phyloP scores from a whole-genome alignment of 2,888 invertebrate genomes.

The Cheiracanthium punctorium region DNA sequence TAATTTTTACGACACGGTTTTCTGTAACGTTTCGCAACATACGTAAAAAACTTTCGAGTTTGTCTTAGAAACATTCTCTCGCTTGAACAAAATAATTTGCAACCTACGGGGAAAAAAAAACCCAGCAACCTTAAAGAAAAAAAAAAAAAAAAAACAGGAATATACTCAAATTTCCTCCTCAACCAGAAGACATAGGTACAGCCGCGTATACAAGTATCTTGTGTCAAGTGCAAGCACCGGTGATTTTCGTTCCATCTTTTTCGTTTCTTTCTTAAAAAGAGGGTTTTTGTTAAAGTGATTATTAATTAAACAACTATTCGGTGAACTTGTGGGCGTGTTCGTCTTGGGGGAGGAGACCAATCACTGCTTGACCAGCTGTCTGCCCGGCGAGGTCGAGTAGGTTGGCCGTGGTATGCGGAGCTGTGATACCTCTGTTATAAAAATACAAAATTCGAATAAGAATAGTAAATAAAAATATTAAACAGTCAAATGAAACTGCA shows the following conservation, averaged over 20 bases:
- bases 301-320: constrained; percentile 13
- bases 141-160: background rate
- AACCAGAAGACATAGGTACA: background rate
- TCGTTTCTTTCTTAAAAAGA: background rate
- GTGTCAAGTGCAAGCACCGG: constrained; percentile 20
- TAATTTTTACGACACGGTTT: too few relatives aligned
- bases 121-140: background rate
- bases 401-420: constrained; percentile 54
- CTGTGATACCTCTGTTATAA: background rate
- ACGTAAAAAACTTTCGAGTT: too few relatives aligned
- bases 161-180: too few relatives aligned
- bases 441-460: too few relatives aligned
- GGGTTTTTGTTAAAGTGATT: constrained; percentile 10
- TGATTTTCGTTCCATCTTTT: too few relatives aligned
- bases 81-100: too few relatives aligned
- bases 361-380: constrained; percentile 59
- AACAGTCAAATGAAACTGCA: too few relatives aligned
- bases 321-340: constrained; percentile 27
- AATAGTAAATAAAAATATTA: too few relatives aligned
- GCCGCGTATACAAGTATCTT: background rate
- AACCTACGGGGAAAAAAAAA: too few relatives aligned
- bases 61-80: too few relatives aligned
- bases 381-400: constrained; percentile 30
- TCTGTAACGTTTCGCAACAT: too few relatives aligned
- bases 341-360: constrained; percentile 31